These are phyloP conservation scores for Aphidius ervi DNA, from an alignment of 1,140 invertebrate genomes.

Conservation along the genomic window DNA sequence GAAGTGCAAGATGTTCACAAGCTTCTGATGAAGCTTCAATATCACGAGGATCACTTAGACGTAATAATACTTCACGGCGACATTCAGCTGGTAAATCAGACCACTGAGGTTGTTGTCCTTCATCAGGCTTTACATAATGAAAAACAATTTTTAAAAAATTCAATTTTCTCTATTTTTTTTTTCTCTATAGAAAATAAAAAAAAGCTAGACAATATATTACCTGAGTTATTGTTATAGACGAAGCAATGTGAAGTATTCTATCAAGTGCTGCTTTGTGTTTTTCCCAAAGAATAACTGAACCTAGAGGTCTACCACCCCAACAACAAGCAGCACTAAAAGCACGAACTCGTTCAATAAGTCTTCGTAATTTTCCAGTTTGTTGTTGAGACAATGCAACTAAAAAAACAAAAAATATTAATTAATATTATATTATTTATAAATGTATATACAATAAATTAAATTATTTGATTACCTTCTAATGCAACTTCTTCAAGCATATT, in stretches of 20 bases:
- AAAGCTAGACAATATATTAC: conserved; percentile 41
- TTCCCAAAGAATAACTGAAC: conserved; percentile 83
- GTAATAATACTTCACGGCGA: conserved; percentile 82
- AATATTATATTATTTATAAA: neutral
- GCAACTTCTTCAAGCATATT: conserved; percentile 93
- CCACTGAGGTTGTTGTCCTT: conserved; percentile 77
- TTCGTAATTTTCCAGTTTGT: conserved; percentile 77
- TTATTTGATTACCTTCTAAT: conserved; percentile 66
- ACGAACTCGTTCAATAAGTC: conserved; percentile 70
- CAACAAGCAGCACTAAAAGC: conserved; percentile 66
- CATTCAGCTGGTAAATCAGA: conserved; percentile 91
- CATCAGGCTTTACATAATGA: conserved; percentile 64
- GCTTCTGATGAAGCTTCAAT: conserved; percentile 66
- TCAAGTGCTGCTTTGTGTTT: conserved; percentile 81
- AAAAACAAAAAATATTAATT: neutral
- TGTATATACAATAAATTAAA: neutral
- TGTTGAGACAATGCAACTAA: conserved; percentile 81
- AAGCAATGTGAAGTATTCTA: conserved; percentile 76
- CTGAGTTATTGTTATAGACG: conserved; percentile 72
- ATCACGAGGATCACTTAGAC: conserved; percentile 88
- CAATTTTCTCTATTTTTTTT: conserved; percentile 8
- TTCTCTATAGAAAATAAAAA: conserved; percentile 4
- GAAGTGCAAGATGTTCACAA: conserved; percentile 67
- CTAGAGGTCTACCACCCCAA: conserved; percentile 79
- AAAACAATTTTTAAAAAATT: conserved; percentile 23